These are phyloP conservation scores for Drosophila trichaetosa DNA, from an alignment of 2,888 invertebrate species.

Conservation along the genomic window DNA sequence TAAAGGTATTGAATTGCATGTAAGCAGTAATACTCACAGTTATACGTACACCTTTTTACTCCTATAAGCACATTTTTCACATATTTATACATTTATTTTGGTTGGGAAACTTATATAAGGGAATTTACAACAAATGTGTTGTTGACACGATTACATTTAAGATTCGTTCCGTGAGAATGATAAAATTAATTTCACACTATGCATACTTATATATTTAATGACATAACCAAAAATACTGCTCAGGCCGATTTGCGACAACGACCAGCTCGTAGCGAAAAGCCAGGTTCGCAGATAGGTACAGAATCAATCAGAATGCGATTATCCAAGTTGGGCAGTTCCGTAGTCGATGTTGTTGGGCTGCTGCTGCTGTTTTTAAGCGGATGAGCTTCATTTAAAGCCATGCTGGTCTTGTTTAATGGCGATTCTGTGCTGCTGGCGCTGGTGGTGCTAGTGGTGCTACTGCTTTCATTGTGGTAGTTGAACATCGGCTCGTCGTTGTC, in stretches of 20 bases:
- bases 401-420: neutral
- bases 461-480: neutral
- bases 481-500: conserved; percentile 27
- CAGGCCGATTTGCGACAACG: conserved; percentile 63
- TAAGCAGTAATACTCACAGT: neutral
- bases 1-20: neutral
- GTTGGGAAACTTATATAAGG: neutral
- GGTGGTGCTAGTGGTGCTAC: too few species aligned
- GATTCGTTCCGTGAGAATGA: neutral
- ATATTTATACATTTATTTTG: neutral
- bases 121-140: conserved; percentile 11
- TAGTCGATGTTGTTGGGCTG: neutral
- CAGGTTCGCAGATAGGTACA: conserved; percentile 41
- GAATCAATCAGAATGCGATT: conserved; percentile 66
- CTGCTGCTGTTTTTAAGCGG: neutral
- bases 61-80: neutral
- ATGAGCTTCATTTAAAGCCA: neutral
- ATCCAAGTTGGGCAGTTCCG: conserved; percentile 37
- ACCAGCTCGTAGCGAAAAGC: conserved; percentile 56
- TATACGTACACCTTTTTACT: conserved; percentile 1
- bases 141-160: neutral
- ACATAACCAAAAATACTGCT: conserved; percentile 2
- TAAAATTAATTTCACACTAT: neutral
- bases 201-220: neutral
- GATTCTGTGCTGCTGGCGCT: conserved; percentile 3